phyloP scores from a whole-genome alignment of 2,797 vertebrate species.

The Hippoglossus hippoglossus region DNA sequence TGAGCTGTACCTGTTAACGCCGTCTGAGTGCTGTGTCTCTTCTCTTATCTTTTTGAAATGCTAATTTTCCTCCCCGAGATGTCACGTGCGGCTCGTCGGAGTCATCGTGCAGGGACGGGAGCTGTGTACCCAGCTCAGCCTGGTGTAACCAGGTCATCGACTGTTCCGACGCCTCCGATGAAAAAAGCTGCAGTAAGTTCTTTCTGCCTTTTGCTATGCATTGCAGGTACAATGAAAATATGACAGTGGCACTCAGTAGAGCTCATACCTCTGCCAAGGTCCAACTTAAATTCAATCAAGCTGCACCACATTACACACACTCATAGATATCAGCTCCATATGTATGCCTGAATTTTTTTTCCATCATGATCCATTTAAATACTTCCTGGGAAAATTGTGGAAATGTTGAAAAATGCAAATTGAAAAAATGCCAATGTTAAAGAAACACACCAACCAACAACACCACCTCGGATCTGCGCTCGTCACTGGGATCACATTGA shows the following conservation, averaged over 20 bases:
- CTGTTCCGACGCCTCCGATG: constrained; percentile 95
- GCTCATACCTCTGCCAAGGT: no score
- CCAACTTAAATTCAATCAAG: no score
- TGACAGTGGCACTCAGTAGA: no score
- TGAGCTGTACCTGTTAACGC: constrained; percentile 42
- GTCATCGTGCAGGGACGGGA: constrained; percentile 92
- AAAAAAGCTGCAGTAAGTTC: constrained; percentile 94
- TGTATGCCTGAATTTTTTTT: no score
- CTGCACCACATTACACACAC: no score
- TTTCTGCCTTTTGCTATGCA: constrained; percentile 33
- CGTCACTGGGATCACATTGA: constrained; percentile 15
- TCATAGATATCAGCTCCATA: no score
- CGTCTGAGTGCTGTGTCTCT: constrained; percentile 39
- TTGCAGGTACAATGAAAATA: constrained; percentile 17
- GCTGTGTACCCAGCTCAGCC: constrained; percentile 90
- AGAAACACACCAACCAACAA: constrained; percentile 5
- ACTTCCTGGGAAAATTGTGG: no score
- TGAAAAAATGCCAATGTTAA: no score
- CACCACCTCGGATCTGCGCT: constrained; percentile 15
- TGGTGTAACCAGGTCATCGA: constrained; percentile 97
- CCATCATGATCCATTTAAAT: no score
- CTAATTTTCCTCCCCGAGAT: constrained; percentile 76
- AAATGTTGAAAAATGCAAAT: no score
- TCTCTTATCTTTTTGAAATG: constrained; percentile 65
- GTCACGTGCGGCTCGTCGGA: constrained; percentile 86